These are phyloP conservation scores for Orthosia incerta DNA, from an alignment of 2,888 invertebrate genomes.

Conservation along the genomic window DNA sequence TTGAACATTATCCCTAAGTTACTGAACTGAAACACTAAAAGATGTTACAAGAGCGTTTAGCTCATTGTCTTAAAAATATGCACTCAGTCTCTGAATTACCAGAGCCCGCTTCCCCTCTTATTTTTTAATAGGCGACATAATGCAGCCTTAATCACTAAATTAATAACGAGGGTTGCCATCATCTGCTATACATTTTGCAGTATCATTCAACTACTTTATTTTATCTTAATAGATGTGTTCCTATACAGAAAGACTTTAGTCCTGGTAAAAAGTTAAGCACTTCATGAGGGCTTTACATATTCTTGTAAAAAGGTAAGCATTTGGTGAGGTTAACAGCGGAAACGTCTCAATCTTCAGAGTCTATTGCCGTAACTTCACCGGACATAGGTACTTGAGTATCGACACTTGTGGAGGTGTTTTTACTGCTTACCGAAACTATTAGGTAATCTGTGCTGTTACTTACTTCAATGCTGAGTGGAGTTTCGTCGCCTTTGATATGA, in stretches of 20 bases:
- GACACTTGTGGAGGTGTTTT: conserved; percentile 17
- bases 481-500: conserved; percentile 98
- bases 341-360: conserved; percentile 5
- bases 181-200: no score
- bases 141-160: no score
- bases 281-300: no score
- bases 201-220: no score
- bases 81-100: no score
- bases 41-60: background rate
- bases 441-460: conserved; percentile 80
- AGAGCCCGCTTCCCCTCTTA: no score
- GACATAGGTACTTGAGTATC: conserved; percentile 24
- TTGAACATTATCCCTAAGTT: background rate
- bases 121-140: no score
- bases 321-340: no score
- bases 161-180: no score
- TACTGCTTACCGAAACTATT: conserved; percentile 20
- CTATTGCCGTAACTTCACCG: conserved; percentile 21
- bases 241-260: no score
- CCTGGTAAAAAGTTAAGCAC: no score
- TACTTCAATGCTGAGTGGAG: conserved; percentile 98
- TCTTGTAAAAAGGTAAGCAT: background rate
- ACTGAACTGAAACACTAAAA: background rate
- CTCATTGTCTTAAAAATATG: background rate
- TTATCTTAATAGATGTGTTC: no score